Base-by-base conservation (phyloP, 2,888 invertebrate species). In the Dynastes grantii region DNA sequence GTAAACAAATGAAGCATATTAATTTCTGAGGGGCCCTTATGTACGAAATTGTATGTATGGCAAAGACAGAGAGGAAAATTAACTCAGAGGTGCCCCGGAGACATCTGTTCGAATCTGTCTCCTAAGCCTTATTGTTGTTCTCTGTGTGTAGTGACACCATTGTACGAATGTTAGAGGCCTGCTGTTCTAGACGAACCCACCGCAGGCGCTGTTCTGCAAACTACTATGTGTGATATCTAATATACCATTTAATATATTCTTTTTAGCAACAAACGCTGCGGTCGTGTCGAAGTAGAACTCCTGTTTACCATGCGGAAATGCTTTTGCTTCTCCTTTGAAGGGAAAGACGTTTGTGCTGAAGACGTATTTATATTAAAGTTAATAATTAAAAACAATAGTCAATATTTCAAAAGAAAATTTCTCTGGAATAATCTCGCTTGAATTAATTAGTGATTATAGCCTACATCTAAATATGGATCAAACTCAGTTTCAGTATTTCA, bases 31-130 rank as follows among this genome's bases (percentile, higher is more conserved):
- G 78, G 80, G 77, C 80, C 79, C 79, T 80, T 81, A 80, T 81
- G 78, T 81, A 76, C 76, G 80, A 83, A 83, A 80, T 83, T 82
- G 82, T 82, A 83, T 83, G 83, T 81, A 83, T 84, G 82, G 82
- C 80, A 80, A 80, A 82, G 81, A 81, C 81, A 81, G 79, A 73
- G 63, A 79, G 81, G 78, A 63, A 83, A 83, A 84, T 84, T 84
- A 84, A 84, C 84, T 84, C 80, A 79, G 80, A 83, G 81, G 83
- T 82, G 83, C 83, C 83, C 81, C 79, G 73, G 81, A 83, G 83
- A 82, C 77, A 67, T 79, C 71, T 58, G 51, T 67, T 55, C 58
- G 77, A 58, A 77, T 67, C 45, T 45, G 27, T 49, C 73, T 75
- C 73, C 58, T 68, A 67, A 61, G 61, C 45, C 11, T 40, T 61